Evolutionary conservation across 2,888 invertebrate genomes (phyloP), one percentile per base, ranked within the genome.

Genomic region (Crioceris asparagi): DNA sequence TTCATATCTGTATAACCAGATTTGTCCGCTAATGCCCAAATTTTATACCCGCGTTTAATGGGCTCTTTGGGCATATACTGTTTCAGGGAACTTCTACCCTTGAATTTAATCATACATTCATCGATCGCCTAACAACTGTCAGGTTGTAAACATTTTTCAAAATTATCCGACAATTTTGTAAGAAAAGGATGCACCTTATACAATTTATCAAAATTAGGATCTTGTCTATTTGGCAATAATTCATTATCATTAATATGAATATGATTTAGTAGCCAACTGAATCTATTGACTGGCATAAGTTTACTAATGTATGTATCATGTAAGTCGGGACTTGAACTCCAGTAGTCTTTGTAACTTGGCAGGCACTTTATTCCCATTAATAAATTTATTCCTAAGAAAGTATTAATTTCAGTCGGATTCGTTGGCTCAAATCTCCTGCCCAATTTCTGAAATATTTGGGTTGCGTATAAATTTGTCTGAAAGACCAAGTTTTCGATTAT

Each of bases 61-160:
- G 54, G 53, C 45, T 56, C 54, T 40, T 50, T 49, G 15, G 53
- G 53, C 35, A 56, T 47, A 46, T 52, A 57, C 41, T 56, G 54
- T 44, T 52, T 54, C 25, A 55, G 32, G 5, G 29, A 14, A 17
- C 29, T 29, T 11, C 44, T 11, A 3, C 46, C 48, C 37, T 48
- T 51, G 35, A 50, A 50, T 26, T 39, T 38, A 6, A 51, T 42
- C 48, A 50, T 50, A 3, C 45, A 44, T 41, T 52, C 49, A 38
- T 49, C 49, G 21, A 49, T 29, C 21, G 47, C 36, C 17, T 42
- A 10, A 18, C 27, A 16, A 32, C 43, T 17, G 29, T 14, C 19
- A 15, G 47, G 47, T 16, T 29, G 32, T 12, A 40, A 40, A 36
- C 32, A 45, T 18, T 29, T 42, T 17, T 35, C 21, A 31, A 41